Conservation (phyloP, 2,797 vertebrate species). For the Lophius americanus region DNA sequence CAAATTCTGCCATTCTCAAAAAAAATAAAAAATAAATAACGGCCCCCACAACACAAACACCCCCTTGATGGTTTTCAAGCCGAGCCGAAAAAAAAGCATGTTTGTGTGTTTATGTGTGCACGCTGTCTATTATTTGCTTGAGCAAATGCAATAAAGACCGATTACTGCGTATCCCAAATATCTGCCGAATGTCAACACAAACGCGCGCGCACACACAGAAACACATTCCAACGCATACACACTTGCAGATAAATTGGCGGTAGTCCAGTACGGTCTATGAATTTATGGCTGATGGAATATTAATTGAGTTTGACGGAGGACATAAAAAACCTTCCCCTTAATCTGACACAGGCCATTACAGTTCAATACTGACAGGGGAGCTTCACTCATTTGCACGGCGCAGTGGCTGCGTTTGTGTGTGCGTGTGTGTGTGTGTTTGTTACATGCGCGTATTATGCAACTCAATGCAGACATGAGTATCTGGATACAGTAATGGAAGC, state of each 20-base stretch:
- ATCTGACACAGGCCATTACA: slow-evolving; percentile 79
- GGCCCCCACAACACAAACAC: not conserved
- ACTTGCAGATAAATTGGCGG: slow-evolving; percentile 49
- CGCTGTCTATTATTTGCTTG: slow-evolving; percentile 30
- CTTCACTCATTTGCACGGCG: slow-evolving; percentile 45
- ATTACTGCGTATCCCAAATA: slow-evolving; percentile 27
- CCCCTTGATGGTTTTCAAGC: slow-evolving; percentile 45
- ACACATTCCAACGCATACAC: slow-evolving; percentile 12
- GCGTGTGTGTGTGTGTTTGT: slow-evolving; percentile 21
- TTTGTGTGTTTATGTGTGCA: slow-evolving; percentile 15
- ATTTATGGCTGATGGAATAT: slow-evolving; percentile 78
- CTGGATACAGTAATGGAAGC: slow-evolving; percentile 9
- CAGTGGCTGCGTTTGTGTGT: slow-evolving; percentile 29
- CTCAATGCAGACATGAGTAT: too few relatives aligned
- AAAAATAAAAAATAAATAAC: not conserved
- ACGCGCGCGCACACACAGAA: not conserved
- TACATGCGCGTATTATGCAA: not conserved
- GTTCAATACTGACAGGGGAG: slow-evolving; percentile 75
- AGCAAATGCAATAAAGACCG: slow-evolving; percentile 31
- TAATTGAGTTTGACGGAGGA: slow-evolving; percentile 83
- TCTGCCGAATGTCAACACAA: slow-evolving; percentile 14
- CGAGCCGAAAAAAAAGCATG: slow-evolving; percentile 27
- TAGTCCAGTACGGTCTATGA: slow-evolving; percentile 71
- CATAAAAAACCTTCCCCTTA: slow-evolving; percentile 79
- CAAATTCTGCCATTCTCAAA: slow-evolving; percentile 14